Evolutionary conservation across 2,888 invertebrate species (phyloP).

Genomic region (Sphaerolaimus hirsutus): DNA sequence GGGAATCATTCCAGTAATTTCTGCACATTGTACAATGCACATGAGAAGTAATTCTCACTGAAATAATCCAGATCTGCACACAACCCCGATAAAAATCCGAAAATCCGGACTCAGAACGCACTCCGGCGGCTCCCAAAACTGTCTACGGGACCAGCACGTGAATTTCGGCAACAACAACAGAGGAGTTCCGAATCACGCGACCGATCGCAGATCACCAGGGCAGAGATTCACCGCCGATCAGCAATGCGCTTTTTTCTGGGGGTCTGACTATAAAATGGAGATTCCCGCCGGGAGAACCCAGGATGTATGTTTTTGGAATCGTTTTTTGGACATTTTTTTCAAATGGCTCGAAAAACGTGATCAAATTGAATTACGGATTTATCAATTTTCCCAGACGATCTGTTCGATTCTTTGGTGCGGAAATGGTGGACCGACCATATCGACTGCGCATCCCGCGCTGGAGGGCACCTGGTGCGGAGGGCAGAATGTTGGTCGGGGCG

Average conservation of each 20-base stretch:
- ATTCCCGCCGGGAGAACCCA: slow-evolving; percentile 16
- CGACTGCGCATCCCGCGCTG: slow-evolving; percentile 23
- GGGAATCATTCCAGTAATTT: too few species aligned
- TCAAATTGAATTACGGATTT: not conserved
- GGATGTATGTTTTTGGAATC: not conserved
- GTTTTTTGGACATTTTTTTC: not conserved
- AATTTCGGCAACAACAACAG: slow-evolving; percentile 13
- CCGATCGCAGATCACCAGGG: slow-evolving; percentile 18
- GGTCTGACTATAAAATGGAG: slow-evolving; percentile 20
- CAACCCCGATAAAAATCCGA: too few species aligned
- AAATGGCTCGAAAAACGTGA: not conserved
- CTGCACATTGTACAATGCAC: too few species aligned
- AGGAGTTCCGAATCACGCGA: too few species aligned
- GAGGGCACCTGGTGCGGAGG: slow-evolving; percentile 24
- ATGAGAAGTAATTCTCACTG: too few species aligned
- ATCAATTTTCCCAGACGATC: slow-evolving; percentile 14
- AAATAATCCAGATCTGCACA: too few species aligned
- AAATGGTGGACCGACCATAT: slow-evolving; percentile 23
- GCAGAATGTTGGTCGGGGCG: slow-evolving; percentile 12
- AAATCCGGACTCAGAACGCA: not conserved
- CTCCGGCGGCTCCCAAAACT: not conserved
- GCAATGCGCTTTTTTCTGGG: slow-evolving; percentile 25
- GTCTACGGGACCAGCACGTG: slow-evolving; percentile 4
- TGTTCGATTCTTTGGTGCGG: slow-evolving; percentile 24
- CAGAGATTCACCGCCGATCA: slow-evolving; percentile 24